A percentile compares a stretch with the other conserved stretches of the same genome.
phyloP scores from a whole-genome alignment of 2,113 vertebrate genomes.

The Willisornis vidua region DNA sequence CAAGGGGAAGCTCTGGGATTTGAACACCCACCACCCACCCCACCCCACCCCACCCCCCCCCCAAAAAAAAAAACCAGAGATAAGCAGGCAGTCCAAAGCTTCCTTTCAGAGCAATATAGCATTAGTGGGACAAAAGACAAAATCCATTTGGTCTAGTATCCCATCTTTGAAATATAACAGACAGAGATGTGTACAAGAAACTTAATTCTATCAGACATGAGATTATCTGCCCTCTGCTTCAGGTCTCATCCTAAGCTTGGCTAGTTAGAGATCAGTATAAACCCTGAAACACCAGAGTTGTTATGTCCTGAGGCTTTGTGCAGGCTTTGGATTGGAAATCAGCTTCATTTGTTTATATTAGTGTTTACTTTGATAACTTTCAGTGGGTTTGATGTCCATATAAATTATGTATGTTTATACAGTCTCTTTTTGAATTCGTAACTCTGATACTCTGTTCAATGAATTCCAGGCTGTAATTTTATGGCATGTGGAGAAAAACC shows the following conservation, averaged over 20 bases:
- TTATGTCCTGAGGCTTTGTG: background rate
- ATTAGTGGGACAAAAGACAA: background rate
- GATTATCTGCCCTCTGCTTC: slow-evolving; percentile 17
- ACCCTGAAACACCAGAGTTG: background rate
- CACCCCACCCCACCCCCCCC: too few relatives aligned
- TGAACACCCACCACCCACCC: too few relatives aligned
- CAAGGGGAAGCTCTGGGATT: background rate
- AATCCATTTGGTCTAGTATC: background rate
- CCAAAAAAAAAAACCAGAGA: background rate
- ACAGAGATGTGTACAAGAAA: background rate
- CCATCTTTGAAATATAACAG: background rate
- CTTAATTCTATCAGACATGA: background rate
- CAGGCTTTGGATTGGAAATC: background rate
- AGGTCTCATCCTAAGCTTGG: background rate
- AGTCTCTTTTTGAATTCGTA: background rate
- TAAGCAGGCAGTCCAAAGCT: background rate
- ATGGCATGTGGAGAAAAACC: background rate
- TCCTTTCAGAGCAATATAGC: background rate
- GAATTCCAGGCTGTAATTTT: background rate
- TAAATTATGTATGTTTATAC: background rate
- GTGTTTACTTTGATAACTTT: slow-evolving; percentile 3
- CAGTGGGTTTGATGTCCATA: background rate
- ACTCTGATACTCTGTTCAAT: background rate
- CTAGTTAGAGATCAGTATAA: slow-evolving; percentile 27
- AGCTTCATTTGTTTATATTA: background rate